These are phyloP conservation scores for Cotesia glomerata DNA, from an alignment of 1,140 invertebrate genomes.

Conservation along the genomic window DNA sequence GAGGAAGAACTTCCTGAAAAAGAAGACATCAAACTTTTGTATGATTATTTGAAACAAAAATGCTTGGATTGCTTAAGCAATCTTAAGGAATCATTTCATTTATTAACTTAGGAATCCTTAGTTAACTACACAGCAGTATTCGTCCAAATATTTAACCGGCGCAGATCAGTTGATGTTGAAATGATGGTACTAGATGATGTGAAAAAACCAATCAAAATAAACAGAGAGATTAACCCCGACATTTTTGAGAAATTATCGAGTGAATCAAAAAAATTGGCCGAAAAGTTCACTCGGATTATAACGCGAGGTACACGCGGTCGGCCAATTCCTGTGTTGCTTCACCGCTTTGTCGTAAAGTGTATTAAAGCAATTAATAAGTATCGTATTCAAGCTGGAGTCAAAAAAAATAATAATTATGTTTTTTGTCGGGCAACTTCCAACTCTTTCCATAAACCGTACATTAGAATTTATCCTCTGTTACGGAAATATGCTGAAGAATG, in stretches of 20 bases:
- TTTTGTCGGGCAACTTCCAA: neutral
- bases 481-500: neutral
- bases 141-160: neutral
- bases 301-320: neutral
- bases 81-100: neutral
- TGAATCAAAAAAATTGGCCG: neutral
- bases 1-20: neutral
- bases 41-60: neutral
- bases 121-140: neutral
- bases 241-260: neutral
- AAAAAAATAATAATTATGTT: neutral
- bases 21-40: conserved; percentile 17
- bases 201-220: neutral
- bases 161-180: neutral
- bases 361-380: neutral
- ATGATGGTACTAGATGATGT: neutral
- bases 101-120: neutral
- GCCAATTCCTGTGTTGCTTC: neutral
- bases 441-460: neutral
- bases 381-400: neutral
- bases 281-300: neutral
- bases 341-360: neutral
- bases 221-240: neutral
- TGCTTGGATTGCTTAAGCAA: neutral
- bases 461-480: neutral